Base-by-base conservation (phyloP, 2,888 invertebrate species). In the Neuroscelio doddi region DNA sequence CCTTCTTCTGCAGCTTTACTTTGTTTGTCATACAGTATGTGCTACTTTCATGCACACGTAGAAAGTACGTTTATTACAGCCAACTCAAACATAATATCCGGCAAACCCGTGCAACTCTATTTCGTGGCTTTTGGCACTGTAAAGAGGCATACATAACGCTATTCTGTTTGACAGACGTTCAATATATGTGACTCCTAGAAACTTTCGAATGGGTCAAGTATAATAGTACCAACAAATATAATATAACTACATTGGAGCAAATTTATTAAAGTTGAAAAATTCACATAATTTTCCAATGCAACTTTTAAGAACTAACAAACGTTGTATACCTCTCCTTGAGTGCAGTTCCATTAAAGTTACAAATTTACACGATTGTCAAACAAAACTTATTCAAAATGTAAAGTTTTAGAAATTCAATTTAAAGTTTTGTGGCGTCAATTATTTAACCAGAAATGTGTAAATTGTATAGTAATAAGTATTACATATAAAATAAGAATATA, bases 1-100 rank as follows among this genome's bases (percentile, higher is more conserved):
- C 41, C 39, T 46, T 27, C 14, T n/a, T 39, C 26, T 30, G 44
- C 24, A 30, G 9, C 49, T 41, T 52, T 56, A 64, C 58, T 53
- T 49, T 26, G 39, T 38, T 8, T 30, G 46, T 30, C 16, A 57
- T 64, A 21, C 56, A 45, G 2, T 38, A 17, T 46, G 46, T 24
- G 34, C 14, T 12, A 21, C 34, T 46, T 32, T 49, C 50, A 21
- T 59, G 62, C 42, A 51, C 62, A 58, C 55, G 51, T 51, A 58
- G 44, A 36, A 41, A 39, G 45, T 58, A 70, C 76, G 75, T 77
- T 78, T 80, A 81, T 81, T 81, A 79, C 79, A 68, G 72, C 73
- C 73, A 82, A 82, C 80, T 82, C 81, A 82, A 81, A 82, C 82
- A 81, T 81, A 82, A 82, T 82, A 82, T 82, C 81, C 76, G 71